Conservation (phyloP, 2,113 vertebrate genomes). For the Phasianus colchicus region DNA sequence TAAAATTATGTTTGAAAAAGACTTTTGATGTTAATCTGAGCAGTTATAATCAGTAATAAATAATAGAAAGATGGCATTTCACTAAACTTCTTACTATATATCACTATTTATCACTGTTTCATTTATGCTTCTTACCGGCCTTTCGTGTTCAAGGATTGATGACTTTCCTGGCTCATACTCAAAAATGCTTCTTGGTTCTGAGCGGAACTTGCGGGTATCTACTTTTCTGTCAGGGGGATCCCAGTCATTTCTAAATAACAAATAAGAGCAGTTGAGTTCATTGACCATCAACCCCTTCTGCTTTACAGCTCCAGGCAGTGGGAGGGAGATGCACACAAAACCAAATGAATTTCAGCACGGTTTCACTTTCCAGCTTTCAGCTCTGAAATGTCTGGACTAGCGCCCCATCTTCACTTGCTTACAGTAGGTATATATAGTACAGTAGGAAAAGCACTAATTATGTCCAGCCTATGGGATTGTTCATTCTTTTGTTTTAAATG, state of each 20-base stretch:
- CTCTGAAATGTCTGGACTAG: background rate
- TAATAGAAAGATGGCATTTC: background rate
- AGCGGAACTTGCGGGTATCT: slow-evolving; percentile 95
- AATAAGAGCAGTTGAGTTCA: background rate
- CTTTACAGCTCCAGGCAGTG: background rate
- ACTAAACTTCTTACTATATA: background rate
- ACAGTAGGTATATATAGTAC: background rate
- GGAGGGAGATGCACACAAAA: background rate
- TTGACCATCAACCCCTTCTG: background rate
- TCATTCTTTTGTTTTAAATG: background rate
- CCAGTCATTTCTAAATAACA: slow-evolving; percentile 90
- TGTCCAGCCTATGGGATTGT: background rate
- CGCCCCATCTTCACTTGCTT: background rate
- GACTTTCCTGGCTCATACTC: slow-evolving; percentile 98
- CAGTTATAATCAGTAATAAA: background rate
- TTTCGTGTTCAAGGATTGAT: slow-evolving; percentile 94
- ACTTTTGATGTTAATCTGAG: background rate
- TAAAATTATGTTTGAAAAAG: background rate
- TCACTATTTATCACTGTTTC: background rate
- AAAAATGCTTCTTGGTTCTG: slow-evolving; percentile 98
- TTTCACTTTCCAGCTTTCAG: background rate
- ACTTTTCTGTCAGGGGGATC: slow-evolving; percentile 97
- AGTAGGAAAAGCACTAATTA: background rate
- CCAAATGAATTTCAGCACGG: background rate
- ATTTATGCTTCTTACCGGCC: slow-evolving; percentile 85